phyloP scores from a whole-genome alignment of 1,140 invertebrate genomes.

The Tetragnatha versicolor region DNA sequence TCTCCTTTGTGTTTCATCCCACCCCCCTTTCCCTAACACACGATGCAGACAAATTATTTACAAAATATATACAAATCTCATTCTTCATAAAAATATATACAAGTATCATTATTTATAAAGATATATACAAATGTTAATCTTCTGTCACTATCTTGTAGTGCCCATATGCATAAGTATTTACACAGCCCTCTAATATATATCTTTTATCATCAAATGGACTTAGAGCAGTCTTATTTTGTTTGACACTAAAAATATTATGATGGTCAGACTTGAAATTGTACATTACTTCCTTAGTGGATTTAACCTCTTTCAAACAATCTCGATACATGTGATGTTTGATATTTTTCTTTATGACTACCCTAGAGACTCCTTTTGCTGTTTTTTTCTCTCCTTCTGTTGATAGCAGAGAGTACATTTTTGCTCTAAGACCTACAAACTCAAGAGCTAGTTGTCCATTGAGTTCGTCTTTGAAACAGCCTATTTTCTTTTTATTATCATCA shows the following conservation, averaged over 20 bases:
- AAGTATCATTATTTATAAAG: too few species aligned
- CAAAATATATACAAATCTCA: too few species aligned
- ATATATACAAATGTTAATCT: too few species aligned
- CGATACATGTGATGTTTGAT: not conserved
- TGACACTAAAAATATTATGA: not conserved
- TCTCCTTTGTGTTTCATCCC: too few species aligned
- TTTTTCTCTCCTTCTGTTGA: not conserved
- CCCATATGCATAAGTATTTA: not conserved
- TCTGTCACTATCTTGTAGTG: too few species aligned
- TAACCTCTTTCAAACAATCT: not conserved
- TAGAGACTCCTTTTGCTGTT: slow-evolving; percentile 23
- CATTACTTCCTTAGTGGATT: not conserved
- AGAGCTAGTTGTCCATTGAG: not conserved
- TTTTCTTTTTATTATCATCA: not conserved
- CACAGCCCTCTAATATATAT: not conserved
- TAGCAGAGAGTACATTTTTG: slow-evolving; percentile 23
- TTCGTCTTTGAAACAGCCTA: slow-evolving; percentile 46
- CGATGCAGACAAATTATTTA: too few species aligned
- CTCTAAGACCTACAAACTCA: slow-evolving; percentile 25
- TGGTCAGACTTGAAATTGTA: not conserved
- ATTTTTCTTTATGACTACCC: not conserved
- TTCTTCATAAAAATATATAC: too few species aligned
- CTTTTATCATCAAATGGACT: not conserved
- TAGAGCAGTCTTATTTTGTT: not conserved
- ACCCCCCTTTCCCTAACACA: too few species aligned